Conservation (phyloP, 2,888 invertebrate species). For the Erynnis tages region DNA sequence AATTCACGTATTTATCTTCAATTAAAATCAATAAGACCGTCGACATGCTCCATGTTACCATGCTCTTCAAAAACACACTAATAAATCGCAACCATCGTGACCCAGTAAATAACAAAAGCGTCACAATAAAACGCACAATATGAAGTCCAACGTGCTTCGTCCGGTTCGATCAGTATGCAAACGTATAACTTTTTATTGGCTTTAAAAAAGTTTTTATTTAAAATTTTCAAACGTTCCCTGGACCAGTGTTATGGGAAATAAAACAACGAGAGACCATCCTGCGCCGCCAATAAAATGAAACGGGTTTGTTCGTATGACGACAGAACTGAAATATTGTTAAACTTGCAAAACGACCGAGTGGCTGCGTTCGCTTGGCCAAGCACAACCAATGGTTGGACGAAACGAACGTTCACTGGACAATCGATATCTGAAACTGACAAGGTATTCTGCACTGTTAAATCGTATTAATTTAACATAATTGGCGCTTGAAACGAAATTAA, state of each 20-base stretch:
- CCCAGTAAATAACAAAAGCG: constrained; percentile 15
- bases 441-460: too few species aligned
- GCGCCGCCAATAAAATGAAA: constrained; percentile 59
- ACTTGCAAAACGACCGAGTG: constrained; percentile 65
- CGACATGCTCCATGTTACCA: too few species aligned
- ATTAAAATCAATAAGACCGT: too few species aligned
- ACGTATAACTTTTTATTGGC: constrained; percentile 29
- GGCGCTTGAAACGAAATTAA: too few species aligned
- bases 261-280: constrained; percentile 56
- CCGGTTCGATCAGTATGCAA: constrained; percentile 9
- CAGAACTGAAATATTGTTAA: constrained; percentile 70
- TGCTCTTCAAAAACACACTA: too few species aligned
- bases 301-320: constrained; percentile 49
- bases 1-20: too few species aligned
- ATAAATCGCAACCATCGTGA: constrained; percentile 4
- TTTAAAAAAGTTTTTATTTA: constrained; percentile 35
- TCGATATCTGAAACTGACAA: background rate
- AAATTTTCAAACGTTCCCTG: constrained; percentile 40
- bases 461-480: too few species aligned
- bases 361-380: constrained; percentile 33
- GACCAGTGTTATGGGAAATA: constrained; percentile 55
- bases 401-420: background rate
- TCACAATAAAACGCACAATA: background rate
- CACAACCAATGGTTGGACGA: background rate
- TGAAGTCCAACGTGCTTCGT: background rate